These are phyloP conservation scores for Steromphala cineraria DNA, from an alignment of 2,888 invertebrate genomes.

Conservation along the genomic window DNA sequence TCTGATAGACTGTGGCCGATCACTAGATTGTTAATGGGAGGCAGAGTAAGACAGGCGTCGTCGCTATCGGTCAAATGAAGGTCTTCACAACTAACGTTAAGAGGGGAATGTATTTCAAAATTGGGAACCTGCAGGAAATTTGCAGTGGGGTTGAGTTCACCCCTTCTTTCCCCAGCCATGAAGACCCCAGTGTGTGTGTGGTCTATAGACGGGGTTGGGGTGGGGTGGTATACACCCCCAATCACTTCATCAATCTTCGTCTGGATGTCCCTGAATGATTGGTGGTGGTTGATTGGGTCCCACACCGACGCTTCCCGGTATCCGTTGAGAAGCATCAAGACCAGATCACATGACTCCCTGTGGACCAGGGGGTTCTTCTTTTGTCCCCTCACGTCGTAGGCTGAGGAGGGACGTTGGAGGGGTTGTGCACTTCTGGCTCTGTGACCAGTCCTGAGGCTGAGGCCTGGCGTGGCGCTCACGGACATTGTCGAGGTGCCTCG, in stretches of 20 bases:
- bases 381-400: background rate
- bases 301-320: slow-evolving; percentile 18
- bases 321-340: slow-evolving; percentile 20
- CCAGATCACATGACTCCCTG: slow-evolving; percentile 12
- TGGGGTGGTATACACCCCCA: background rate
- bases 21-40: background rate
- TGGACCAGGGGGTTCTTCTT: background rate
- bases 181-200: background rate
- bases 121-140: background rate
- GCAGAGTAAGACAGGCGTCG: no score
- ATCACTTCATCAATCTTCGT: background rate
- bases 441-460: background rate
- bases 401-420: background rate
- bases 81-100: background rate
- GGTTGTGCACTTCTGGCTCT: background rate
- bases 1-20: background rate
- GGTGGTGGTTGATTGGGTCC: background rate
- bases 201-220: background rate
- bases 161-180: background rate
- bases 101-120: background rate
- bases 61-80: background rate
- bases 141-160: background rate
- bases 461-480: background rate
- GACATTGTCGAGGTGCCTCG: background rate
- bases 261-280: slow-evolving; percentile 12